These are phyloP conservation scores for Cassiopea xamachana DNA, from an alignment of 30 jellyfish, hydroid and myxozoan genomes.

Conservation along the genomic window DNA sequence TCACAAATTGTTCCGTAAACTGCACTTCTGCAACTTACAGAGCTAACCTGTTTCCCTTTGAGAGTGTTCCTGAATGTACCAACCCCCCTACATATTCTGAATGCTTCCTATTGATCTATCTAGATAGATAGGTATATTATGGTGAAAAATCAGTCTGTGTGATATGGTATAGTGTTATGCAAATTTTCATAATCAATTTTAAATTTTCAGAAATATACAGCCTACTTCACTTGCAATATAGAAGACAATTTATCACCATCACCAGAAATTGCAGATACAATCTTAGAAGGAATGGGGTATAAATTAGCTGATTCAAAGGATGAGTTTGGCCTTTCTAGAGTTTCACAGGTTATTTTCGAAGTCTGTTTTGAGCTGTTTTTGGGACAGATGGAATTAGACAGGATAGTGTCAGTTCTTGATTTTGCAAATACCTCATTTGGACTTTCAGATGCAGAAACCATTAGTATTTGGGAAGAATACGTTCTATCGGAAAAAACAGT, in stretches of 20 bases:
- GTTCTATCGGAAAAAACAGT: background rate
- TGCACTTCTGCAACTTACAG: no score
- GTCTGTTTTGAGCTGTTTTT: conserved; percentile 50
- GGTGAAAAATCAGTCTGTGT: background rate
- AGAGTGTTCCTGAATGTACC: no score
- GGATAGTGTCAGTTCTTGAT: conserved; percentile 23
- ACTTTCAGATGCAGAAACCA: background rate
- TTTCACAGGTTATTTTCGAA: conserved; percentile 15
- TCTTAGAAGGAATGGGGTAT: conserved; percentile 56
- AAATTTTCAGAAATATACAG: conserved; percentile 70
- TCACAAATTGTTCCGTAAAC: no score
- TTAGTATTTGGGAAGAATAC: conserved; percentile 9
- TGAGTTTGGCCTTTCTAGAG: conserved; percentile 23
- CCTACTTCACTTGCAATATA: conserved; percentile 36
- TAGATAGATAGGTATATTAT: no score
- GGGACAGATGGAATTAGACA: conserved; percentile 22
- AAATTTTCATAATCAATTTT: background rate
- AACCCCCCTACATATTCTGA: no score
- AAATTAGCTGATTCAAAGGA: conserved; percentile 7
- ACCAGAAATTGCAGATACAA: conserved; percentile 38
- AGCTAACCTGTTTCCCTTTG: no score
- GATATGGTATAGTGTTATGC: background rate
- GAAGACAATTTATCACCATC: conserved; percentile 26
- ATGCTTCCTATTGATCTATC: no score
- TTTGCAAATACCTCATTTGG: background rate